These are phyloP conservation scores for Trididemnum miniatum DNA, from an alignment of 23 tunicate species.

Conservation along the genomic window DNA sequence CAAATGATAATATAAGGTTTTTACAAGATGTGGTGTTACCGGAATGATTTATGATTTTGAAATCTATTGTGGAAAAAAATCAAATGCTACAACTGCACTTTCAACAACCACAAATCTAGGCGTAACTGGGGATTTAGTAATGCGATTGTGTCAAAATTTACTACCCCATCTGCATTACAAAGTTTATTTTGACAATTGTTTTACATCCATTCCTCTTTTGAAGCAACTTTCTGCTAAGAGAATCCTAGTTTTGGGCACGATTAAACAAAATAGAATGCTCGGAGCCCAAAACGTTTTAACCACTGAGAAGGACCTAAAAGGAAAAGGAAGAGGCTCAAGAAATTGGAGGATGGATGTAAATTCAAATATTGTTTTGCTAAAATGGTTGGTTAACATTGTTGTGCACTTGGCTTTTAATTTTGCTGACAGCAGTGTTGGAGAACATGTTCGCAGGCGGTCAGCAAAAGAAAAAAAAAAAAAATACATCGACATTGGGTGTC, in stretches of 20 bases:
- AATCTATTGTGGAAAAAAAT: neutral
- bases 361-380: neutral
- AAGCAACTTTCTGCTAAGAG: neutral
- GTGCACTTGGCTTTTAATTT: neutral
- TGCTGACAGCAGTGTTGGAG: neutral
- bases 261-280: neutral
- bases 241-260: slow-evolving; percentile 4
- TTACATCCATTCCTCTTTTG: neutral
- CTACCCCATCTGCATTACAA: neutral
- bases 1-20: neutral
- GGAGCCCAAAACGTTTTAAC: neutral
- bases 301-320: neutral
- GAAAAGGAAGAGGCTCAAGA: neutral
- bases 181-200: neutral
- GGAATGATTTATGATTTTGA: slow-evolving; percentile 4
- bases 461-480: neutral
- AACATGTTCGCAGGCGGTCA: neutral
- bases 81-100: neutral
- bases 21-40: neutral
- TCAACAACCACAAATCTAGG: too few relatives aligned
- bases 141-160: slow-evolving; percentile 1
- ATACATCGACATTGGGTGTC: neutral
- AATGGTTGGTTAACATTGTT: neutral
- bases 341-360: neutral
- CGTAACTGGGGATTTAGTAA: neutral